Evolutionary conservation across 2,113 vertebrate genomes (phyloP).

Genomic region (Thymallus thymallus): DNA sequence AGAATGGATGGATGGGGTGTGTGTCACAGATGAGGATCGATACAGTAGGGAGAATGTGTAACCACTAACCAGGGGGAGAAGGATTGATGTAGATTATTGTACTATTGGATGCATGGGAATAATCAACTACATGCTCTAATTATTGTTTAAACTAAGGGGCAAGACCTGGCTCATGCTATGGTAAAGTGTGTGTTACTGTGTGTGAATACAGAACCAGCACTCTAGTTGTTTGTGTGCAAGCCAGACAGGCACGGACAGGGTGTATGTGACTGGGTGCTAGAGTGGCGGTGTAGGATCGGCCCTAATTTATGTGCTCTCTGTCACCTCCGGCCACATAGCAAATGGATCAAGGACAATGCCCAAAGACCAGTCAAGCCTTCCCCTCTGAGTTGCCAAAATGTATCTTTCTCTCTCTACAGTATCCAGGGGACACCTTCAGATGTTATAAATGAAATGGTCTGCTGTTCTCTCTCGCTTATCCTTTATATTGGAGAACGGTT

Average conservation of each 20-base stretch:
- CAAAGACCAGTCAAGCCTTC: too few relatives aligned
- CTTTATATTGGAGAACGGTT: neutral
- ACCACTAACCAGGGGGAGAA: slow-evolving; percentile 38
- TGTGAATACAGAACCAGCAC: slow-evolving; percentile 37
- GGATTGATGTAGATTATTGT: slow-evolving; percentile 18
- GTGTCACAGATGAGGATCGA: neutral
- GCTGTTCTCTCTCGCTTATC: neutral
- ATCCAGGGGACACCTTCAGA: too few relatives aligned
- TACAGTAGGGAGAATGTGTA: slow-evolving; percentile 9
- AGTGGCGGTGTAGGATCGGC: slow-evolving; percentile 41
- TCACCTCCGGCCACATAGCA: too few relatives aligned
- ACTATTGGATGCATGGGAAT: slow-evolving; percentile 45
- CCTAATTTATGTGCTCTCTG: too few relatives aligned
- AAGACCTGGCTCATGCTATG: neutral
- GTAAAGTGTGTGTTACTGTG: slow-evolving; percentile 14
- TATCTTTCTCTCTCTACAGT: too few relatives aligned
- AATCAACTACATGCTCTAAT: slow-evolving; percentile 1
- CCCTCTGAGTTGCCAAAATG: too few relatives aligned
- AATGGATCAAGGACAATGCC: too few relatives aligned
- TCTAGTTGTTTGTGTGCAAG: slow-evolving; percentile 37
- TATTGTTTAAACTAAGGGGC: too few relatives aligned
- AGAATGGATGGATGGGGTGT: too few relatives aligned
- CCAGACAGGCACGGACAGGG: slow-evolving; percentile 19
- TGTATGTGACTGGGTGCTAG: slow-evolving; percentile 58
- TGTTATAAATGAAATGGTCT: neutral